Evolutionary conservation across 2,888 invertebrate genomes (phyloP), one percentile per base, ranked within the genome.

Genomic region (Lepeophtheirus nordmannii): DNA sequence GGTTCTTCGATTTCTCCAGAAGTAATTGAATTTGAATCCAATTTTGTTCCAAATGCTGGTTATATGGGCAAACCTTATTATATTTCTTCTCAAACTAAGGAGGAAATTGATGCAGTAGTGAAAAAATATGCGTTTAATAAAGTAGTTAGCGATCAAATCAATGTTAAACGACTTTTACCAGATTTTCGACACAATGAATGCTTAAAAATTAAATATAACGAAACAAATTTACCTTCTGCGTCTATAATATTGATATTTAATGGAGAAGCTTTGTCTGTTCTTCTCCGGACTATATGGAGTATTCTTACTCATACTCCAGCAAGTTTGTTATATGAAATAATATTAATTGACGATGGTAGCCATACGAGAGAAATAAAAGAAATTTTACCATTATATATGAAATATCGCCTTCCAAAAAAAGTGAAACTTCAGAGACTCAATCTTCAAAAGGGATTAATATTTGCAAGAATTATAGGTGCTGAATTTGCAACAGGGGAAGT

Each of bases 381-480:
- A 14, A 22, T 58, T 5, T 38, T 65, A 10, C 65, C 65, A 30
- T 10, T 37, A 8, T 65, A 65, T 23, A 38, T 65, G 17, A 65
- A 65, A 23, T 39, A 30, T 20, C 57, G 65, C 17, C 20, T 65
- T 23, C 37, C 65, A 14, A 14, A 23, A 10, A 65, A 65, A 58
- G 84, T 91, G 7, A 81, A 81, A 71, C 78, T 97, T 46, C 62
- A 30, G 8, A 62, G 10, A 14, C 30, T 38, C 14, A 14, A n/a
- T 1, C 9, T 40, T 9, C 62, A 89, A 76, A 82, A 86, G 73
- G 96, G 96, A 2, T 78, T 97, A 67, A 96, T 94, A 73, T 80
- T 90, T 46, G 96, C 96, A 0, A 81, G 93, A 60, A 78, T 94
- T 70, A 85, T 85, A 62, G 94, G 97, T 58, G 94, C 96, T 1